phyloP scores from a whole-genome alignment of 2,113 vertebrate species.

The Stictonetta naevosa region DNA sequence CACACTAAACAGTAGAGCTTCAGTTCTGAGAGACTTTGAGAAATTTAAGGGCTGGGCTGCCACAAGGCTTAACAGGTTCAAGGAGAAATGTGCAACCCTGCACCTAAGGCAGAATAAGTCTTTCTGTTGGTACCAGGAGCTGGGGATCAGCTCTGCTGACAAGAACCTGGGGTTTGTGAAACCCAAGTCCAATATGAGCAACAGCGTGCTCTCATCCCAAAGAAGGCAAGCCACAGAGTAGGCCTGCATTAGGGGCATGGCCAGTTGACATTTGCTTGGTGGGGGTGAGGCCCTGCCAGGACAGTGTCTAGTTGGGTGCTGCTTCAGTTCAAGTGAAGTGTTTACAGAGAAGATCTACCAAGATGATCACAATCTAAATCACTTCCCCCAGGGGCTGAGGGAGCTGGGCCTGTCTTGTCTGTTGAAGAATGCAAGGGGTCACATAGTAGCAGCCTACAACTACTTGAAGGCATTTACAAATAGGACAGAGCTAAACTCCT shows the following conservation, averaged over 20 bases:
- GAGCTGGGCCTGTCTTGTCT: not conserved
- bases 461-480: not conserved
- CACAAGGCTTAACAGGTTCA: not conserved
- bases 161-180: not conserved
- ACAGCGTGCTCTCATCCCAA: accelerated
- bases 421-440: not conserved
- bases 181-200: not conserved
- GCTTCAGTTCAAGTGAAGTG: not conserved
- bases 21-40: not conserved
- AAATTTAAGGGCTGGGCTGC: not conserved
- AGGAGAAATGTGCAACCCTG: not conserved
- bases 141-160: not conserved
- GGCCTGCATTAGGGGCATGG: not conserved
- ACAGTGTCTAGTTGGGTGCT: not conserved
- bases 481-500: not conserved
- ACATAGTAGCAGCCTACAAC: not conserved
- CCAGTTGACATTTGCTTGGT: not conserved
- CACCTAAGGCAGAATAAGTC: not conserved
- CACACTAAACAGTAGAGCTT: not conserved
- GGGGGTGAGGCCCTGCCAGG: not conserved
- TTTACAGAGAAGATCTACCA: not conserved
- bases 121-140: not conserved
- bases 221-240: not conserved
- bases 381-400: not conserved
- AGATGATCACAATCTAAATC: not conserved